phyloP scores from a whole-genome alignment of 2,888 invertebrate genomes.

The Sinohyriopsis cumingii region DNA sequence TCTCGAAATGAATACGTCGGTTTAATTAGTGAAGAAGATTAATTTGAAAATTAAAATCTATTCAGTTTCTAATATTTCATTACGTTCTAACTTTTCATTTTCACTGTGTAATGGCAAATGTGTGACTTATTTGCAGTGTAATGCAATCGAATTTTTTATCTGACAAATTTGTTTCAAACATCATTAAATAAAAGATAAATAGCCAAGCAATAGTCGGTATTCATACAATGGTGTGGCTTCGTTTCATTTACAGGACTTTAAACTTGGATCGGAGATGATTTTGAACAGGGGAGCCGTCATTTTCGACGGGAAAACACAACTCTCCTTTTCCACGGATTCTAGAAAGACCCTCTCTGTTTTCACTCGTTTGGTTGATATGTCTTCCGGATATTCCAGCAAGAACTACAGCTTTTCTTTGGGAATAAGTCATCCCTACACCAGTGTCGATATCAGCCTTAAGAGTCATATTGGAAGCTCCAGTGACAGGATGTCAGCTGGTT shows the following conservation, averaged over 20 bases:
- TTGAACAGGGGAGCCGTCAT: constrained; percentile 42
- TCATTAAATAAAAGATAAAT: no score
- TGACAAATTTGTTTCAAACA: no score
- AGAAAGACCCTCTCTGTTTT: constrained; percentile 46
- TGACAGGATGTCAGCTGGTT: constrained; percentile 35
- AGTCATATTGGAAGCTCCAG: constrained; percentile 41
- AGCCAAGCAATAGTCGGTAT: not conserved
- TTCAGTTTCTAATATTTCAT: no score
- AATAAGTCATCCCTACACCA: constrained; percentile 53
- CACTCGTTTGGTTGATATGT: constrained; percentile 43
- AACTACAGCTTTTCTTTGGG: constrained; percentile 51
- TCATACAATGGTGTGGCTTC: not conserved
- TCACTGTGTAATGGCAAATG: no score
- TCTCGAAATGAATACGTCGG: not conserved
- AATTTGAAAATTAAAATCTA: not conserved
- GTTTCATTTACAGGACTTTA: constrained; percentile 36
- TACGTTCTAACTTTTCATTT: no score
- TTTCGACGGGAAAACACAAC: constrained; percentile 49
- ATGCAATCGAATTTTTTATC: no score
- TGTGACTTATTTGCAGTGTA: no score
- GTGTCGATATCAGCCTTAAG: constrained; percentile 47
- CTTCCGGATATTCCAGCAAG: constrained; percentile 27
- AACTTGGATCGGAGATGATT: constrained; percentile 43
- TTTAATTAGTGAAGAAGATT: not conserved
- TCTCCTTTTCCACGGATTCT: constrained; percentile 47